These are phyloP conservation scores for Tragelaphus strepsiceros DNA, from an alignment of 2,113 vertebrate species.

Conservation along the genomic window DNA sequence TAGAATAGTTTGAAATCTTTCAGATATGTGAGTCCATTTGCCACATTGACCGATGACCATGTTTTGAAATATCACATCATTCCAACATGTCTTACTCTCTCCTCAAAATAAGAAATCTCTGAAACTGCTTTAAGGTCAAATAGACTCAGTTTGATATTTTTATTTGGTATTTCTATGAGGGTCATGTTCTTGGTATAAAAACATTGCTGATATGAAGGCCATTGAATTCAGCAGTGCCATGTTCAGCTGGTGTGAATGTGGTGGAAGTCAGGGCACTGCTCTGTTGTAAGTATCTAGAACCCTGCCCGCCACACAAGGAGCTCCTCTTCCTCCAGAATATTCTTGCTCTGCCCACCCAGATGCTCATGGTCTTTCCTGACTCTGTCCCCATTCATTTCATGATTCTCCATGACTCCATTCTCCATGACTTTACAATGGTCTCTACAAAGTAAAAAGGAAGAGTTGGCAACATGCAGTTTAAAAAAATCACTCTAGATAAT, in stretches of 20 bases:
- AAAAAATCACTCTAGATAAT: not conserved
- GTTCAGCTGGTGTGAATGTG: not conserved
- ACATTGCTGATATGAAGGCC: not conserved
- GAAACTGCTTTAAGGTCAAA: not conserved
- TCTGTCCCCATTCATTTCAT: not conserved
- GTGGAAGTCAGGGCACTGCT: not conserved
- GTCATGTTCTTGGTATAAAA: fast-evolving
- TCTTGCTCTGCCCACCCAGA: not conserved
- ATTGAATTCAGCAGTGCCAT: not conserved
- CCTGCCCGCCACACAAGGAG: fast-evolving
- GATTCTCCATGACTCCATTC: too few relatives aligned
- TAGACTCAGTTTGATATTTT: not conserved
- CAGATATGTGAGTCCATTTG: not conserved
- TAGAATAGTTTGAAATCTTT: slow-evolving; percentile 4
- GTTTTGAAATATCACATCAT: slow-evolving; percentile 22
- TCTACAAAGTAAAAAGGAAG: not conserved
- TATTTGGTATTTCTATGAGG: not conserved
- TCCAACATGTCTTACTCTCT: not conserved
- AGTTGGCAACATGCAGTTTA: not conserved
- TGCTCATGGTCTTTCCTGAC: not conserved
- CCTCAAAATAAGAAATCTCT: not conserved
- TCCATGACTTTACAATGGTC: not conserved
- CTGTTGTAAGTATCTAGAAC: not conserved
- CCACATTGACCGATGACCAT: not conserved
- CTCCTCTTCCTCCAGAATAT: not conserved